Percentiles rank a stretch among this genome's conserved stretches.
These are phyloP conservation scores for Phlogophora meticulosa DNA, from an alignment of 2,888 invertebrate species.

Conservation along the genomic window DNA sequence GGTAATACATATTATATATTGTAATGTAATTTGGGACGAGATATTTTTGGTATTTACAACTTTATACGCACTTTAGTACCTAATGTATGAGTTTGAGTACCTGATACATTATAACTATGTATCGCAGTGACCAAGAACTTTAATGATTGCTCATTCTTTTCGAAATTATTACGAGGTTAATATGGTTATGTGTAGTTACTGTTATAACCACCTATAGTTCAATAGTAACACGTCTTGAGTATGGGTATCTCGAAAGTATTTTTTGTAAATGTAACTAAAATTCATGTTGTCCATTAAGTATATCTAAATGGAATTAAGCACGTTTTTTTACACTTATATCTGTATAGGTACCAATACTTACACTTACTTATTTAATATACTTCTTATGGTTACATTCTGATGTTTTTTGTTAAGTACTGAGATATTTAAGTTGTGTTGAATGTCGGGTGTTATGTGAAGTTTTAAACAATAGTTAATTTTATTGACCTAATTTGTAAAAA, in stretches of 20 bases:
- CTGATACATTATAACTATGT: conserved; percentile 41
- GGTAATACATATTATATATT: conserved; percentile 43
- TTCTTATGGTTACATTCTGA: conserved; percentile 63
- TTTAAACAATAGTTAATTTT: conserved; percentile 79
- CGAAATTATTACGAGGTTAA: conserved; percentile 4
- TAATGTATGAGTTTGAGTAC: conserved; percentile 40
- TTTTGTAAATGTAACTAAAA: conserved; percentile 21
- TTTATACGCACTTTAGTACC: conserved; percentile 40
- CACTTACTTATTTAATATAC: conserved; percentile 51
- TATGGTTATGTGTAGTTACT: neutral
- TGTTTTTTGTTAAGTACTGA: conserved; percentile 75
- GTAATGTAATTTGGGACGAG: conserved; percentile 30
- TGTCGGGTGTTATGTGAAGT: conserved; percentile 74
- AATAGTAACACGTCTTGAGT: conserved; percentile 4
- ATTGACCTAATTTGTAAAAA: conserved; percentile 86
- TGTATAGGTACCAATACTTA: conserved; percentile 53
- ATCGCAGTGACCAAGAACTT: conserved; percentile 18
- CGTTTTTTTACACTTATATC: conserved; percentile 46
- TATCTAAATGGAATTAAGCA: conserved; percentile 36
- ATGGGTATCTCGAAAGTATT: conserved; percentile 4
- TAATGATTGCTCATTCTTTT: conserved; percentile 4
- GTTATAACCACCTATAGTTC: conserved; percentile 5
- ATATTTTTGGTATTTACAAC: conserved; percentile 38
- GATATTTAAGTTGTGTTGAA: conserved; percentile 76
- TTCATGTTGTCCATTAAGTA: conserved; percentile 6